Evolutionary conservation across 1,140 invertebrate genomes (phyloP).

Genomic region (Thereuonema tuberculata): DNA sequence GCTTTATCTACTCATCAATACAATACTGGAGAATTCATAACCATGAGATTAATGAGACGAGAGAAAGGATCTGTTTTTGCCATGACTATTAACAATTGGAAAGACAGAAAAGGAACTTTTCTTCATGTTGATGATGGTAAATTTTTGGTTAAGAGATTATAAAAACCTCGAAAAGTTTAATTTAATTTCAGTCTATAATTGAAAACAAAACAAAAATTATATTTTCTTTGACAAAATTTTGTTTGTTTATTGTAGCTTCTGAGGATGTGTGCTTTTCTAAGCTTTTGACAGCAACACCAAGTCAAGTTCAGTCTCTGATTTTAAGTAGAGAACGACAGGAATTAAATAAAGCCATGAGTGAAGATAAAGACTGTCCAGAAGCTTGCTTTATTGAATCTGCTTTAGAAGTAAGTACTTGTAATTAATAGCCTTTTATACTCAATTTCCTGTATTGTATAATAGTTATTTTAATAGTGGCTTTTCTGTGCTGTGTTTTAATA

Average conservation of each 20-base stretch:
- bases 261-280: constrained; percentile 50
- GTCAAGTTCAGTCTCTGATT: constrained; percentile 49
- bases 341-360: constrained; percentile 43
- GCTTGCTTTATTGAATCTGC: constrained; percentile 72
- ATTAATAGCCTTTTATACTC: too few species aligned
- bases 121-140: constrained; percentile 15
- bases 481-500: too few species aligned
- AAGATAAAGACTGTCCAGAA: constrained; percentile 57
- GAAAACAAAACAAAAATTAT: too few species aligned
- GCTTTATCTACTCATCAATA: constrained; percentile 42
- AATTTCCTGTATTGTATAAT: too few species aligned
- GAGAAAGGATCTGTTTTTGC: constrained; percentile 60
- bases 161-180: too few species aligned
- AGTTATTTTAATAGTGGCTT: too few species aligned
- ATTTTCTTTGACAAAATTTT: too few species aligned
- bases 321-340: constrained; percentile 55
- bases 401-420: constrained; percentile 40
- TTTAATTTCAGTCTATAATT: too few species aligned
- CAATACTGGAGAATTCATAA: constrained; percentile 54
- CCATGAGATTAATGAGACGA: constrained; percentile 73
- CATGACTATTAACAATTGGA: constrained; percentile 34
- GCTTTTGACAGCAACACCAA: constrained; percentile 51
- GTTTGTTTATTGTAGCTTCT: constrained; percentile 18
- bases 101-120: constrained; percentile 2
- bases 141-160: too few species aligned